Percentiles rank a stretch among this genome's conserved stretches.
Conservation (phyloP, 35 echinoderm and acorn worm species). For the Apostichopus japonicus region DNA sequence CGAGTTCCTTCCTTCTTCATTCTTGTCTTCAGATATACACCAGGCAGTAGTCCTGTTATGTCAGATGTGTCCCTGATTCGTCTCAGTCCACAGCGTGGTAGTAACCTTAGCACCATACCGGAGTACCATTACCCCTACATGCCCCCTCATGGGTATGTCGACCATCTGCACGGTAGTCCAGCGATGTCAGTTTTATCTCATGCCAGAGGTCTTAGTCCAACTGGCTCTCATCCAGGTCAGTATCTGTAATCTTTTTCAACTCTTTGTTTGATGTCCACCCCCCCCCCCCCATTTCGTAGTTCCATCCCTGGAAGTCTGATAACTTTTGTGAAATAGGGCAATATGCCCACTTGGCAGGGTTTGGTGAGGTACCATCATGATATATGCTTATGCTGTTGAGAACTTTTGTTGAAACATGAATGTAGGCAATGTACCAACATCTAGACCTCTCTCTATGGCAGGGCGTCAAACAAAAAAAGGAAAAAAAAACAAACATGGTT, state of each 20-base stretch:
- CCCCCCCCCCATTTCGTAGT: background rate
- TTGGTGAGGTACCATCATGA: too few species aligned
- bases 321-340: background rate
- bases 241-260: background rate
- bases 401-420: too few species aligned
- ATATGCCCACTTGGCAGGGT: too few species aligned
- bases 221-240: slow-evolving; percentile 67
- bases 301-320: background rate
- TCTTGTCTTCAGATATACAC: slow-evolving; percentile 65
- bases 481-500: too few species aligned
- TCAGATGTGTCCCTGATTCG: slow-evolving; percentile 94
- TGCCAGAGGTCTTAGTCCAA: slow-evolving; percentile 95
- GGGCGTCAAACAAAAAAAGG: too few species aligned
- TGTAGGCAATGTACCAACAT: too few species aligned
- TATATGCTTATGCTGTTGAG: too few species aligned
- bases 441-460: too few species aligned
- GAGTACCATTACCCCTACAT: slow-evolving; percentile 88
- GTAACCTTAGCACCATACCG: slow-evolving; percentile 56
- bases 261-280: background rate
- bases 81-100: slow-evolving; percentile 63
- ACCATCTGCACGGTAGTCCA: slow-evolving; percentile 85
- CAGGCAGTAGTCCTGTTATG: slow-evolving; percentile 88
- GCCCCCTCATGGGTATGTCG: slow-evolving; percentile 72
- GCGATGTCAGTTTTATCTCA: slow-evolving; percentile 87
- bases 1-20: background rate